Conservation (phyloP, 2,888 invertebrate genomes). For the Macrophya annulata region DNA sequence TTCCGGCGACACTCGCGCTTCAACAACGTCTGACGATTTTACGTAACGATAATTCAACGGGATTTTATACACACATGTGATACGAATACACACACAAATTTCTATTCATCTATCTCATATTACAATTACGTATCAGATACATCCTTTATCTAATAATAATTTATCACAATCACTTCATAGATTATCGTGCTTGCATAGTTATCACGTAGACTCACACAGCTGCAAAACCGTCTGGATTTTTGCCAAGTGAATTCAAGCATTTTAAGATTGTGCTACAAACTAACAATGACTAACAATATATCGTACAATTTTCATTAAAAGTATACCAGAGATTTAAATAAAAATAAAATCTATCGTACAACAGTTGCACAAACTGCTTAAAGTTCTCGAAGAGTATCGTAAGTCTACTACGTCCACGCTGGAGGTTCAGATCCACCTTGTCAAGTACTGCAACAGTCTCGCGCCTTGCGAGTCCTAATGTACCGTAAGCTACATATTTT, state of each 20-base stretch:
- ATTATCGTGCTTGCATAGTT: too few relatives aligned
- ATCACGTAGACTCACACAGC: not conserved
- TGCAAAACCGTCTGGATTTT: not conserved
- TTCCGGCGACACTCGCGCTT: slow-evolving; percentile 24
- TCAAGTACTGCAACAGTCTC: not conserved
- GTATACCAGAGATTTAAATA: not conserved
- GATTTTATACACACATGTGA: slow-evolving; percentile 14
- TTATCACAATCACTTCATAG: not conserved
- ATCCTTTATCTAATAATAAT: not conserved
- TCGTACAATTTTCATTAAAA: not conserved
- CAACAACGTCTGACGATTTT: slow-evolving; percentile 4
- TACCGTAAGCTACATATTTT: not conserved
- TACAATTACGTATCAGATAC: not conserved
- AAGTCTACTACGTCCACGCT: not conserved
- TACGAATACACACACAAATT: not conserved
- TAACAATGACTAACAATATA: too few relatives aligned
- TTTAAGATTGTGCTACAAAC: too few relatives aligned
- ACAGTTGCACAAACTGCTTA: not conserved
- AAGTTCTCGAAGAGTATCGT: not conserved
- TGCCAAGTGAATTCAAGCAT: not conserved
- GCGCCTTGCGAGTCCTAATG: not conserved
- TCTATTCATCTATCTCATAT: not conserved
- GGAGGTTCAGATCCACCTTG: not conserved
- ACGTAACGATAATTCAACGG: slow-evolving; percentile 36
- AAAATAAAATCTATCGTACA: not conserved